Evolutionary conservation across 2,888 invertebrate species (phyloP).

Genomic region (Xestoiulus laeticollis): DNA sequence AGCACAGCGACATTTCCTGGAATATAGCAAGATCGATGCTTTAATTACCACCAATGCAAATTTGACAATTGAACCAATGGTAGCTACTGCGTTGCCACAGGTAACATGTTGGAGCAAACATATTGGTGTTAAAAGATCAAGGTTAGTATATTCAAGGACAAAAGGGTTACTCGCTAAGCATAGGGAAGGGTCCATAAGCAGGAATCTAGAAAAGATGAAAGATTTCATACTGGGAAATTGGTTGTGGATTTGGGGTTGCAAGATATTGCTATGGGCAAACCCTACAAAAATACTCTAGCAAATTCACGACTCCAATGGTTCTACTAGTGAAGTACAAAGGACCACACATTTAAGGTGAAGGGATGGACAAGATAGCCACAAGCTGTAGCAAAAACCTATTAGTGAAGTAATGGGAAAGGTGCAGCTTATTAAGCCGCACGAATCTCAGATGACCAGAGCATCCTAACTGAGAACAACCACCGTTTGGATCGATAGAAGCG

Average conservation of each 20-base stretch:
- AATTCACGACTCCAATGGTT: neutral
- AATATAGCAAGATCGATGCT: no score
- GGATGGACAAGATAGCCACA: neutral
- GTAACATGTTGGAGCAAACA: no score
- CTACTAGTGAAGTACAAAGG: neutral
- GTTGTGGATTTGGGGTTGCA: neutral
- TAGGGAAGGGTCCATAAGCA: no score
- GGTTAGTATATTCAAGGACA: no score
- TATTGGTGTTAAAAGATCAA: no score
- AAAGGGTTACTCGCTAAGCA: no score
- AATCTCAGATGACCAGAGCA: conserved; percentile 10
- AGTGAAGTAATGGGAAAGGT: neutral
- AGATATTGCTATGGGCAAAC: neutral
- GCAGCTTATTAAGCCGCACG: neutral
- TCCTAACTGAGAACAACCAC: neutral
- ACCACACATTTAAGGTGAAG: neutral
- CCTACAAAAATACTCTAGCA: neutral
- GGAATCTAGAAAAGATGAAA: no score
- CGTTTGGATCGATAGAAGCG: conserved; percentile 5
- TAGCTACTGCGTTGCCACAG: no score
- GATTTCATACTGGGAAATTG: neutral
- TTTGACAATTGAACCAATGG: no score
- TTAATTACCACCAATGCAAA: no score
- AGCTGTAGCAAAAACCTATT: neutral
- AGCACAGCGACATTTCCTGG: no score